Evolutionary conservation across 2,113 vertebrate genomes (phyloP), one percentile per base, ranked within the genome.

Genomic region (Ammodytes marinus): DNA sequence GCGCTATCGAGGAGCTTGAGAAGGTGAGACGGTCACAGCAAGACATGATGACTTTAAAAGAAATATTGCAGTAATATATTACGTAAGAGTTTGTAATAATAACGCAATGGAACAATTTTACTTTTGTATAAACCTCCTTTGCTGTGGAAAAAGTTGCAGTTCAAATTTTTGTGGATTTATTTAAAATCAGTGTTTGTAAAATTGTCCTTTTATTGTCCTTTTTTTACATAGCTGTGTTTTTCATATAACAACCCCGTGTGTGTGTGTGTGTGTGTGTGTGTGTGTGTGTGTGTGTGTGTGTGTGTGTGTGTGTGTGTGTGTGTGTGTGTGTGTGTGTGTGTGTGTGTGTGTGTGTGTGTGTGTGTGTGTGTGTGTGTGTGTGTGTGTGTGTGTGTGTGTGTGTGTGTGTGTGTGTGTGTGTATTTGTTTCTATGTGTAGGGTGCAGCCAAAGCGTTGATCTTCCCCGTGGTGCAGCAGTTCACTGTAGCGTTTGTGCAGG

Each of bases 381-480:
- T 50, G 40, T 27, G 5, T 61, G 5, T 37, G 5, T 65, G 4
- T 4, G 27, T 55, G 2, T 57, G 39, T 60, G 17, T 53, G 2
- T 53, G 10, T 59, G 35, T 39, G 27, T 37, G 39, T 27, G 10
- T 61, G 6, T 60, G 8, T 19, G 10, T 46, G 42, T 46, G 15
- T 55, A 13, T 58, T 5, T 55, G 15, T 42, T n/a, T 63, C 4
- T 78, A 3, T 47, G 1, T 73, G 12, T 84, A 99, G 98, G 98
- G 98, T 83, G 97, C 97, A 7, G 98, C 98, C 86, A 98, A 97
- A 88, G 96, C 97, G 1, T 91, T 99, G 86, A 98, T 99, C 81
- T 98, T 99, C 54, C 98, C 98, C 0, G 97, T 99, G 92, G 97
- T 99, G 79, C 97, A 99, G 94, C 98, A 99, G 95, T 99, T 99